phyloP scores from a whole-genome alignment of 2,797 vertebrate species.

The Phrynocephalus vlangalii region DNA sequence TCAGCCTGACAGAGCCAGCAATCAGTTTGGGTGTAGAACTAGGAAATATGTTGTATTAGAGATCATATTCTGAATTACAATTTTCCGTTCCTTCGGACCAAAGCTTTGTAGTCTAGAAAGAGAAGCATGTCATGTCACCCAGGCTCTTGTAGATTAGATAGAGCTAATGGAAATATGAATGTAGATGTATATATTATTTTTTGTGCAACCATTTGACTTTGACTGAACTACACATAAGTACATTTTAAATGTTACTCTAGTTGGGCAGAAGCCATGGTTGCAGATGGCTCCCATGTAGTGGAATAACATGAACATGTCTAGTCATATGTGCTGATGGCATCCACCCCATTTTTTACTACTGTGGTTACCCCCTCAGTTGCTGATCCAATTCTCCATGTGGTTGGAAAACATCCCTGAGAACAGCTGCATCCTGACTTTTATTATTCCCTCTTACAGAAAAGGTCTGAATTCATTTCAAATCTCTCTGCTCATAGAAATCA shows the following conservation, averaged over 20 bases:
- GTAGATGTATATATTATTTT: background rate
- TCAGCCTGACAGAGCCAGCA: background rate
- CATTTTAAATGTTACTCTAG: background rate
- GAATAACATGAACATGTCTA: background rate
- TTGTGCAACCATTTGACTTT: background rate
- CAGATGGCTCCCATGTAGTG: background rate
- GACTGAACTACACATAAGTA: background rate
- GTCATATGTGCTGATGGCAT: background rate
- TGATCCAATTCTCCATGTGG: too few relatives aligned
- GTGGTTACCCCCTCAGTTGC: too few relatives aligned
- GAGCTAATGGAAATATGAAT: background rate
- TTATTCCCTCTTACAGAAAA: too few relatives aligned
- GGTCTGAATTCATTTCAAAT: too few relatives aligned
- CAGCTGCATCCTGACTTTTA: too few relatives aligned
- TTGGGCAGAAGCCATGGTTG: too few relatives aligned
- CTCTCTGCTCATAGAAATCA: too few relatives aligned
- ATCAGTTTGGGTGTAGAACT: slow-evolving; percentile 6
- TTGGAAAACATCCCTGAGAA: too few relatives aligned
- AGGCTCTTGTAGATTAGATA: background rate
- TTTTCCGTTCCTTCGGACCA: background rate
- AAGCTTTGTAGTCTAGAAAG: background rate
- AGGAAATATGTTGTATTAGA: slow-evolving; percentile 13
- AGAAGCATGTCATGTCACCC: background rate
- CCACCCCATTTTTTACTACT: too few relatives aligned
- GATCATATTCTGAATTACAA: slow-evolving; percentile 11